Base-by-base conservation (phyloP, 2,797 vertebrate genomes). In the Melanotaenia boesemani region DNA sequence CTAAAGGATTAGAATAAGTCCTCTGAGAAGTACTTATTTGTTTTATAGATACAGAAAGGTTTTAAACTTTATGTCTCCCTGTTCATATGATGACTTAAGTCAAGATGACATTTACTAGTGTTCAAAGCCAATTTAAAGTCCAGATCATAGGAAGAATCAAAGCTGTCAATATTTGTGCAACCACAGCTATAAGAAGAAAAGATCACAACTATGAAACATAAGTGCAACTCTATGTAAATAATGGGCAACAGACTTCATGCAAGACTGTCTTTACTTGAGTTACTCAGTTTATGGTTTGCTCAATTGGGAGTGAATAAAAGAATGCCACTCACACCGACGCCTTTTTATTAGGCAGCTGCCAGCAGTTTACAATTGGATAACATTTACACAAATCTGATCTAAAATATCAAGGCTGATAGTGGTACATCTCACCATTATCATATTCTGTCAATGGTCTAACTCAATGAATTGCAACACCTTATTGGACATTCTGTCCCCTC, bases 401-500 rank as follows among this genome's bases (percentile, higher is more conserved):
- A 0, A 4, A 65, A 68, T 56, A 22, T 10, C 6, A 18, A 58
- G 1, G 48, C 34, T 6, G 56, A 50, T 37, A 20, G 20, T 12
- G 20, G 1, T 65, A n/a, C 22, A 20, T 4, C 26, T 15, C 13
- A 61, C 13, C 26, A 24, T 36, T 58, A 57, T 1, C 18, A 46
- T 12, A 37, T 41, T 24, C 48, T 58, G 39, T 16, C 44, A 28
- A 60, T 16, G 39, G 16, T 75, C 59, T 59, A 39, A 20, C n/a
- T 64, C 15, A 67, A 11, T 20, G 10, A 59, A 46, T 37, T 54
- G 48, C 15, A 22, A 26, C 52, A 52, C 52, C 39, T 50, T 20
- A 41, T 41, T 66, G 76, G 61, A 87, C 77, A 87, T 59, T 67
- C 41, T 72, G 76, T 79, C 55, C 39, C 36, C 63, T 48, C 70